These are phyloP conservation scores for Samia ricini DNA, from an alignment of 1,140 invertebrate genomes.

Conservation along the genomic window DNA sequence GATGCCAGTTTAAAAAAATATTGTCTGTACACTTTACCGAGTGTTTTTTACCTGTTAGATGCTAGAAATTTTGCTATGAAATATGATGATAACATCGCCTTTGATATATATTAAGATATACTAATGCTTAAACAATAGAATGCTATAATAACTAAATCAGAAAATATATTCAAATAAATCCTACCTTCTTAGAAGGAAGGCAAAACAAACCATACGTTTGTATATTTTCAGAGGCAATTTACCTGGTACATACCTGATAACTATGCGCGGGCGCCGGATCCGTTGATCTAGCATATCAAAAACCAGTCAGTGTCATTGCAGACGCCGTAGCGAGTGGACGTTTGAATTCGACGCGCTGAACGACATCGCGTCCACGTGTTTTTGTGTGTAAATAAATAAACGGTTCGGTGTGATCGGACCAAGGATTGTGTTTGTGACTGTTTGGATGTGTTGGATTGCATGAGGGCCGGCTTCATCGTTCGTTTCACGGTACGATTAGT, in stretches of 20 bases:
- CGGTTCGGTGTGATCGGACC: conserved; percentile 38
- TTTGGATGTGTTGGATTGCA: conserved; percentile 47
- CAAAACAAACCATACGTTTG: conserved; percentile 17
- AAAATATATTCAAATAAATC: neutral
- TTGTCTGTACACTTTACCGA: too few species aligned
- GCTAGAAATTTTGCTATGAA: too few species aligned
- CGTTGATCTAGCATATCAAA: conserved; percentile 12
- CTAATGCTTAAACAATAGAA: too few species aligned
- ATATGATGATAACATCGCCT: too few species aligned
- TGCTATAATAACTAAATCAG: too few species aligned
- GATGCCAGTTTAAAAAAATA: too few species aligned
- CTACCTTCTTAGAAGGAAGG: neutral
- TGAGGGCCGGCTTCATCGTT: neutral
- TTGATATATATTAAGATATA: too few species aligned
- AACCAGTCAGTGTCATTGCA: conserved; percentile 44
- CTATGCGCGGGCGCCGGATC: conserved; percentile 42
- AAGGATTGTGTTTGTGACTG: conserved; percentile 22
- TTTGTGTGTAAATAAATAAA: conserved; percentile 57
- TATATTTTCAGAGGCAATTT: conserved; percentile 53
- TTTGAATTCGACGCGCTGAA: conserved; percentile 19
- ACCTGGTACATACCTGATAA: conserved; percentile 45
- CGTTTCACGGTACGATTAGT: conserved; percentile 27
- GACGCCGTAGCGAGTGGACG: conserved; percentile 38
- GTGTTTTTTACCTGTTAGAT: too few species aligned
- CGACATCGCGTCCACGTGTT: conserved; percentile 35